A percentile compares a stretch with the other conserved stretches of the same genome.
phyloP scores from a whole-genome alignment of 2,888 invertebrate species.

The Leptinotarsa juncta region DNA sequence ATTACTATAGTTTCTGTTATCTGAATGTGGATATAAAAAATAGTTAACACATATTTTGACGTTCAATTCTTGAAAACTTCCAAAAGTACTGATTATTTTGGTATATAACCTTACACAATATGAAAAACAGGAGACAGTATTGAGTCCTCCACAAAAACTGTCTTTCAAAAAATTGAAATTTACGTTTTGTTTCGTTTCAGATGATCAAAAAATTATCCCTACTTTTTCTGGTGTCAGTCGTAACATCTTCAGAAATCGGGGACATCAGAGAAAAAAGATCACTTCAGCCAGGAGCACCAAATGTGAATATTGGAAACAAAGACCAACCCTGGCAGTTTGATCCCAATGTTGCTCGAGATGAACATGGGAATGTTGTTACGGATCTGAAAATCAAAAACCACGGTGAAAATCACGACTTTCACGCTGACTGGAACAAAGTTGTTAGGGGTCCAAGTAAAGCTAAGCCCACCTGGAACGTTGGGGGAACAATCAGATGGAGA shows the following conservation, averaged over 20 bases:
- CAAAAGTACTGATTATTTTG: too few species aligned
- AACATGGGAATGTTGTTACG: background rate
- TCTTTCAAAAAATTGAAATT: background rate
- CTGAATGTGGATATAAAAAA: too few species aligned
- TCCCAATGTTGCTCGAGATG: background rate
- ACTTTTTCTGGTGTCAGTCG: background rate
- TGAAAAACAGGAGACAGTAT: background rate
- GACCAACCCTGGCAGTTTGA: background rate
- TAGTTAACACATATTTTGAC: too few species aligned
- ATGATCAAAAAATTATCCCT: background rate
- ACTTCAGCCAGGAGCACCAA: slow-evolving; percentile 1
- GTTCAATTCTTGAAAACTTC: too few species aligned
- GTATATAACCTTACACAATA: too few species aligned
- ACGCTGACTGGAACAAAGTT: background rate
- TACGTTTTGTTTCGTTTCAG: background rate
- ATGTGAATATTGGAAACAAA: background rate
- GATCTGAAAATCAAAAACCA: background rate
- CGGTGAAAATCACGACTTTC: background rate
- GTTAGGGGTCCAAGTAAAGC: background rate
- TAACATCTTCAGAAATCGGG: background rate
- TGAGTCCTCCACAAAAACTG: too few species aligned
- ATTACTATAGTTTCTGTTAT: too few species aligned
- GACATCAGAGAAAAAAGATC: background rate
- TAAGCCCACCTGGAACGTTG: slow-evolving; percentile 11
- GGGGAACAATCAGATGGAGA: slow-evolving; percentile 5